phyloP scores from a whole-genome alignment of 2,113 vertebrate species.

The Dipodomys merriami region DNA sequence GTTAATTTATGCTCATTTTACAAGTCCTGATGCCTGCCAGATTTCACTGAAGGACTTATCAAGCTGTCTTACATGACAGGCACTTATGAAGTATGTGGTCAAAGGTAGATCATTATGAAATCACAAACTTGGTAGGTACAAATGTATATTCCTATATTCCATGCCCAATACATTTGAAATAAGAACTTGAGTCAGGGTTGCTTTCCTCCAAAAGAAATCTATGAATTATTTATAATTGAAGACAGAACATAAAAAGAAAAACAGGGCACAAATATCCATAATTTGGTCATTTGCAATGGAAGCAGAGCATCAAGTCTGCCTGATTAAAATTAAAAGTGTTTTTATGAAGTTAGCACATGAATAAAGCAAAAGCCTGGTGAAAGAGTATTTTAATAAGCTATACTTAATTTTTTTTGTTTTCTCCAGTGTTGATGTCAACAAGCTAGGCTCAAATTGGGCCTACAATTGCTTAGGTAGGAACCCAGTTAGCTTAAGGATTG shows the following conservation, averaged over 20 bases:
- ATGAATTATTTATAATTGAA: conserved; percentile 75
- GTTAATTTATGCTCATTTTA: neutral
- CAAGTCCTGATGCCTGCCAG: conserved; percentile 46
- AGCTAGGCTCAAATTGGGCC: conserved; percentile 11
- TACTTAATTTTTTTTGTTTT: neutral
- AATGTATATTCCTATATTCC: conserved; percentile 70
- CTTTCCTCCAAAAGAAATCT: conserved; percentile 57
- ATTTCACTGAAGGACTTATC: conserved; percentile 40
- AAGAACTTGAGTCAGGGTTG: conserved; percentile 45
- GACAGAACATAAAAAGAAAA: conserved; percentile 66
- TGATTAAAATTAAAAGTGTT: conserved; percentile 75
- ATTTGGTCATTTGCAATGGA: conserved; percentile 73
- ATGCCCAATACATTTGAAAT: conserved; percentile 66
- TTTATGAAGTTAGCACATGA: conserved; percentile 63
- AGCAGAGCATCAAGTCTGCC: conserved; percentile 57
- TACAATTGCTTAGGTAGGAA: conserved; percentile 24
- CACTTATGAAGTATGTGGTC: conserved; percentile 42
- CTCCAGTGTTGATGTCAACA: conserved; percentile 22
- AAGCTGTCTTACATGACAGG: conserved; percentile 9
- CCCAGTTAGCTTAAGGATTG: conserved; percentile 27
- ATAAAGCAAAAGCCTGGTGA: conserved; percentile 53
- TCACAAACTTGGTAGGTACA: conserved; percentile 50
- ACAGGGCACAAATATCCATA: conserved; percentile 70
- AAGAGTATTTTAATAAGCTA: conserved; percentile 58
- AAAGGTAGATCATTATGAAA: conserved; percentile 54